phyloP scores from a whole-genome alignment of 2,113 vertebrate species.

The Drymodes brunneopygia region DNA sequence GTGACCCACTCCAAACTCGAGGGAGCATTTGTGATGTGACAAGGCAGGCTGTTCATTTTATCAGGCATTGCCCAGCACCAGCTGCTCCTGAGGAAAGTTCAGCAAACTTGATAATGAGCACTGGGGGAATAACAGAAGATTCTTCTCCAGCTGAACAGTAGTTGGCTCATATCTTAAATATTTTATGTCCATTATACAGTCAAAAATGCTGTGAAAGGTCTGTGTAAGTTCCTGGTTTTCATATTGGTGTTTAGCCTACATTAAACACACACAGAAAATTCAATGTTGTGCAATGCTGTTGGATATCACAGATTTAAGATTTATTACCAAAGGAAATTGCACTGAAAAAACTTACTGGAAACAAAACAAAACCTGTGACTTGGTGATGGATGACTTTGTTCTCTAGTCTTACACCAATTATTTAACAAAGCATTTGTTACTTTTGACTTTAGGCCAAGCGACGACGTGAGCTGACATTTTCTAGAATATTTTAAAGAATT shows the following conservation, averaged over 20 bases:
- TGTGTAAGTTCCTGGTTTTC: not conserved
- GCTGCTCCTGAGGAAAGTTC: constrained; percentile 4
- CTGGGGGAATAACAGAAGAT: constrained; percentile 12
- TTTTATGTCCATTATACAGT: not conserved
- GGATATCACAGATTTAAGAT: constrained; percentile 55
- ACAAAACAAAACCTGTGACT: constrained; percentile 45
- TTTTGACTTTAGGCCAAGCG: constrained; percentile 5
- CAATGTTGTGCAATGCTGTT: not conserved
- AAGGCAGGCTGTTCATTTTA: not conserved
- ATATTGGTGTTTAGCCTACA: not conserved
- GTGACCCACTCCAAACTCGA: not conserved
- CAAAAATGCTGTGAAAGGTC: not conserved
- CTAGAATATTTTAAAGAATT: constrained; percentile 6
- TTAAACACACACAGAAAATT: not conserved
- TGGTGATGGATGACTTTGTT: constrained; percentile 28
- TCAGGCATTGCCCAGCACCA: not conserved
- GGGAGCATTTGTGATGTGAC: not conserved
- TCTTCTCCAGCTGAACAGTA: not conserved
- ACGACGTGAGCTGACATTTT: not conserved
- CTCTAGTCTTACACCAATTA: constrained; percentile 15
- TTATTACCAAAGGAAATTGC: constrained; percentile 50
- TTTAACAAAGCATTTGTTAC: constrained; percentile 47
- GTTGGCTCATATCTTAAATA: constrained; percentile 5
- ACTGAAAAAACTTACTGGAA: constrained; percentile 49
- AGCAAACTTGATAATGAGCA: constrained; percentile 32